Percentiles rank a stretch among this genome's conserved stretches.
phyloP scores from a whole-genome alignment of 2,113 vertebrate species.

The Rhineura floridana region DNA sequence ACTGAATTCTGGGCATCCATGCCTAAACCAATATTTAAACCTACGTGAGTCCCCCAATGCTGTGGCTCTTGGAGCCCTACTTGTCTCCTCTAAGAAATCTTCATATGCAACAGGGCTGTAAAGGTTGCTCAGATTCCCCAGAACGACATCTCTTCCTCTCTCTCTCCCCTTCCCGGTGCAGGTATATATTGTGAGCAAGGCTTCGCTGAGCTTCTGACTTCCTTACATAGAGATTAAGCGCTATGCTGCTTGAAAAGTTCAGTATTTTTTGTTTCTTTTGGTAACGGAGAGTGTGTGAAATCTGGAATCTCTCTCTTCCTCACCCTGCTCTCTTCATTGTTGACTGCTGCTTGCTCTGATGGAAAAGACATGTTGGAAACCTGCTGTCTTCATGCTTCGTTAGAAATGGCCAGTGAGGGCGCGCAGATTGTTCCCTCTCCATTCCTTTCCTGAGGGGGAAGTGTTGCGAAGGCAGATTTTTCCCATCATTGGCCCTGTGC shows the following conservation, averaged over 20 bases:
- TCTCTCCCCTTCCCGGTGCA: too few species aligned
- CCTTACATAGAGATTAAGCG: neutral
- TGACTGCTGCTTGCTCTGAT: neutral
- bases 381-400: neutral
- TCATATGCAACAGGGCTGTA: neutral
- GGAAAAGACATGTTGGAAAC: neutral
- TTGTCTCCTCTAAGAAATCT: neutral
- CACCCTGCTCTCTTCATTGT: neutral
- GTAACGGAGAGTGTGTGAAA: neutral
- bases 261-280: neutral
- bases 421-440: neutral
- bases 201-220: rapidly evolving
- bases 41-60: neutral
- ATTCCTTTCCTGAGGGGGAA: rapidly evolving
- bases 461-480: neutral
- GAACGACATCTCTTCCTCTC: neutral
- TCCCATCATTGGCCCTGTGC: neutral
- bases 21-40: neutral
- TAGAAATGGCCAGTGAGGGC: neutral
- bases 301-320: neutral
- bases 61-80: neutral
- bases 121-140: neutral
- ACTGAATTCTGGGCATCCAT: neutral
- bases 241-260: neutral
- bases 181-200: too few species aligned